These are phyloP conservation scores for Erythrocercus mccallii DNA, from an alignment of 2,113 vertebrate genomes.

Conservation along the genomic window DNA sequence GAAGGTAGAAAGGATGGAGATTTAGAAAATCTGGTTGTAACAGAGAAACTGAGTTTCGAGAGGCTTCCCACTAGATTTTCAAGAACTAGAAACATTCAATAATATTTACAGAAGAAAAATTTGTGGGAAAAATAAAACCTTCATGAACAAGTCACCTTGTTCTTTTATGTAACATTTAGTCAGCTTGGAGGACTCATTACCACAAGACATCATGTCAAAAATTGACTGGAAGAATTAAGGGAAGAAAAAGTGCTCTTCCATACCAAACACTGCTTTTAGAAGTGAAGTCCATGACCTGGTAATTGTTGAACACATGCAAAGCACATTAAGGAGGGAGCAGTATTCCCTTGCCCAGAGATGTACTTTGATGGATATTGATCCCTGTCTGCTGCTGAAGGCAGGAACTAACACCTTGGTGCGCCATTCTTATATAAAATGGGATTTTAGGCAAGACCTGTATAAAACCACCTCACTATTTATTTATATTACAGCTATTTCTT, in stretches of 20 bases:
- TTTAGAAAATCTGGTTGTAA: not conserved
- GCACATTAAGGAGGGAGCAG: not conserved
- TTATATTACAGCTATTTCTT: not conserved
- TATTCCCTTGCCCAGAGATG: not conserved
- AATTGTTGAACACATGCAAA: not conserved
- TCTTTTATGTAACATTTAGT: not conserved
- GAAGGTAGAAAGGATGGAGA: not conserved
- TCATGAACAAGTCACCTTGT: not conserved
- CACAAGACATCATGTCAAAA: not conserved
- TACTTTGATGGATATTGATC: not conserved
- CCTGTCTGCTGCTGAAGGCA: not conserved
- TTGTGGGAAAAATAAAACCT: not conserved
- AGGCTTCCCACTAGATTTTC: not conserved
- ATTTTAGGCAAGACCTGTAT: not conserved
- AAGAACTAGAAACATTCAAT: not conserved
- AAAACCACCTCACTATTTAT: not conserved
- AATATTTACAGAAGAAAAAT: not conserved
- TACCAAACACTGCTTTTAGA: not conserved
- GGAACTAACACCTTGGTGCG: not conserved
- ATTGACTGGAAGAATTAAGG: not conserved
- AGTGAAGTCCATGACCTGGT: not conserved
- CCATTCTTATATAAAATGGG: not conserved
- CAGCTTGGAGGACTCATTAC: not conserved
- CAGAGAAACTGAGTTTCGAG: not conserved
- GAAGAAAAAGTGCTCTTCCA: not conserved